Percentiles rank a stretch among this genome's conserved stretches.
Evolutionary conservation across 2,888 invertebrate genomes (phyloP).

Genomic region (Romanomermis culicivorax): DNA sequence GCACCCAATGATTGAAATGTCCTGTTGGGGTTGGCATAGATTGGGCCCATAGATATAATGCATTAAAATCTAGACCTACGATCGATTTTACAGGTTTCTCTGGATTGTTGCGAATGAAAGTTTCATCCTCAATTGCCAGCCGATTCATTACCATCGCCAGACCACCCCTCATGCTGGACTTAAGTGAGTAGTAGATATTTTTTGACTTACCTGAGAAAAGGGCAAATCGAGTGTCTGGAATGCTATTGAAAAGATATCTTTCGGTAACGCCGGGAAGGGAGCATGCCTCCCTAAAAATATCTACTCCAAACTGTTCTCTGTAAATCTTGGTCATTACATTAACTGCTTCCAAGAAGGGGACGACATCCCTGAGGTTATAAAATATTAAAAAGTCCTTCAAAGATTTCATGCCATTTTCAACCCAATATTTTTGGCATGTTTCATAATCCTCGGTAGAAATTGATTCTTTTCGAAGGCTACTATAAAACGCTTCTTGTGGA

Average conservation of each 20-base stretch:
- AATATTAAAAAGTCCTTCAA: slow-evolving; percentile 9
- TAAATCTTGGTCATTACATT: slow-evolving; percentile 12
- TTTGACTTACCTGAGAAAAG: neutral
- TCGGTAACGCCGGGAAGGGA: slow-evolving; percentile 10
- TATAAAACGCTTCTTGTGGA: slow-evolving; percentile 6
- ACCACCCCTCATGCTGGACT: neutral
- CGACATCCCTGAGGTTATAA: slow-evolving; percentile 12
- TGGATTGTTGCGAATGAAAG: neutral
- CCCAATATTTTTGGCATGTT: neutral
- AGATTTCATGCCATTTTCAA: neutral
- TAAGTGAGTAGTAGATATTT: neutral
- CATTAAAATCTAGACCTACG: neutral
- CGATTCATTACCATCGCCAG: neutral
- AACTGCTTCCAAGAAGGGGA: slow-evolving; percentile 12
- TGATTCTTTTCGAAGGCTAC: neutral
- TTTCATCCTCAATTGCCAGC: neutral
- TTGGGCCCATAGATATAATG: neutral
- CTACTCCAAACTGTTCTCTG: slow-evolving; percentile 7
- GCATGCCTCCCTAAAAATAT: slow-evolving; percentile 10
- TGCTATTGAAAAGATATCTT: slow-evolving; percentile 11
- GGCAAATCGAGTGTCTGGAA: neutral
- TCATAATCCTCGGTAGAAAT: slow-evolving; percentile 3
- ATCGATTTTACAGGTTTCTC: neutral
- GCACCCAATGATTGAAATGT: neutral
- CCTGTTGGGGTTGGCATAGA: neutral